These are phyloP conservation scores for Drosophila micromelanica DNA, from an alignment of 1,140 invertebrate genomes.

Conservation along the genomic window DNA sequence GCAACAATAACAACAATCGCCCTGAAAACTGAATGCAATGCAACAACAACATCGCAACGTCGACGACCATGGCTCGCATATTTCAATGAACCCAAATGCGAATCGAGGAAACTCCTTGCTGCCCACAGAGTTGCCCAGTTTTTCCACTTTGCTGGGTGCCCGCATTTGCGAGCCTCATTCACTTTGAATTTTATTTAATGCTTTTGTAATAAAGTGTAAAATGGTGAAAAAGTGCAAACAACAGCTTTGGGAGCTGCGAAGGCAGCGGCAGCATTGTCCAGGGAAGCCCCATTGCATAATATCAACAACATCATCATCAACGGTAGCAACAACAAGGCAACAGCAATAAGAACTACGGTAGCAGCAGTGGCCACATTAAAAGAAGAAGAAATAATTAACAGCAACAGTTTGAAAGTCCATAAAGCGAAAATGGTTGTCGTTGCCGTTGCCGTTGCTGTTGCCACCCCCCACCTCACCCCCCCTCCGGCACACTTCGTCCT, in stretches of 20 bases:
- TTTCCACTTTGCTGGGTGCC: conserved; percentile 16
- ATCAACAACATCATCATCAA: conserved; percentile 68
- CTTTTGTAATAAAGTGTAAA: conserved; percentile 83
- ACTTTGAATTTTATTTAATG: conserved; percentile 83
- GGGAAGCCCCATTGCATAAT: conserved; percentile 63
- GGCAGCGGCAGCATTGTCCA: not conserved
- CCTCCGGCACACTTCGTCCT: conserved; percentile 29
- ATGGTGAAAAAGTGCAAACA: conserved; percentile 82
- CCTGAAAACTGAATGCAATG: conserved; percentile 48
- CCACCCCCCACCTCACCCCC: not conserved
- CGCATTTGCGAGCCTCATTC: conserved; percentile 68
- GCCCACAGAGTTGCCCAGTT: not conserved
- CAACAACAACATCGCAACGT: conserved; percentile 43
- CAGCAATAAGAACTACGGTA: conserved; percentile 65
- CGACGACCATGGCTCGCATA: conserved; percentile 43
- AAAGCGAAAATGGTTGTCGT: conserved; percentile 72
- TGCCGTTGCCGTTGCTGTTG: conserved; percentile 16
- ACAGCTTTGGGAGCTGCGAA: conserved; percentile 45
- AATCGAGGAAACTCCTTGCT: conserved; percentile 56
- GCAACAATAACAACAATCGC: conserved; percentile 68
- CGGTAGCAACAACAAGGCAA: conserved; percentile 35
- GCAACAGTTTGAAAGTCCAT: conserved; percentile 83
- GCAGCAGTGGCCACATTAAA: conserved; percentile 76
- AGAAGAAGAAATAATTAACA: conserved; percentile 83
- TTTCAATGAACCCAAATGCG: conserved; percentile 63